Percentiles rank a stretch among this genome's conserved stretches.
These are phyloP conservation scores for Drosophila nr. perissopoda DNA, from an alignment of 2,888 invertebrate species.

Conservation along the genomic window DNA sequence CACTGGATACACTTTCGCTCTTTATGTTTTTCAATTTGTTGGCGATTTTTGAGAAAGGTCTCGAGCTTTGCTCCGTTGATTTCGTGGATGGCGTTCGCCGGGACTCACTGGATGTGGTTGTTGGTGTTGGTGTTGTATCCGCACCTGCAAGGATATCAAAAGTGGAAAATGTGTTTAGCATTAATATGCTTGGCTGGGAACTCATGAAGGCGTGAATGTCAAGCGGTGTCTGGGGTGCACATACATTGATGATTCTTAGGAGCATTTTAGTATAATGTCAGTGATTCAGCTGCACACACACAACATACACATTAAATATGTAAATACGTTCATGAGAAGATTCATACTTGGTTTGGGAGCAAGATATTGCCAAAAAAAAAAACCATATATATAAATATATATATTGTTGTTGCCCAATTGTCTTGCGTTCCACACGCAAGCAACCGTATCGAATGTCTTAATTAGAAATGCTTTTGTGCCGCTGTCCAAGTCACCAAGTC, in stretches of 20 bases:
- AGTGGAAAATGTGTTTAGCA: conserved; percentile 27
- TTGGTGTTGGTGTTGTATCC: conserved; percentile 34
- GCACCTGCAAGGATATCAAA: conserved; percentile 68
- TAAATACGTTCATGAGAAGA: conserved; percentile 37
- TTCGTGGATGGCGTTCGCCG: conserved; percentile 37
- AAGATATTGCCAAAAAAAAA: conserved; percentile 26
- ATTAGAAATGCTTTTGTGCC: conserved; percentile 78
- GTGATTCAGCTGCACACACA: conserved; percentile 5
- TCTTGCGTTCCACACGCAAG: conserved; percentile 81
- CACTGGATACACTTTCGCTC: conserved; percentile 53
- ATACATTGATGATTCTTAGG: conserved; percentile 35
- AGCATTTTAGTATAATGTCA: conserved; percentile 10
- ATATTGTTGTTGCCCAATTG: conserved; percentile 55
- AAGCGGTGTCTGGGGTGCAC: conserved; percentile 58
- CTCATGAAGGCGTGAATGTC: conserved; percentile 68
- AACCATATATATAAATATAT: neutral
- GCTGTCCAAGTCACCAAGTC: conserved; percentile 31
- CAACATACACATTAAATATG: conserved; percentile 1
- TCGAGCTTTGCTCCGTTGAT: conserved; percentile 19
- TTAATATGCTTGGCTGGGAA: conserved; percentile 25
- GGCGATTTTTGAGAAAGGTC: conserved; percentile 19
- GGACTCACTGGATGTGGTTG: conserved; percentile 47
- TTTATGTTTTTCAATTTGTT: conserved; percentile 50
- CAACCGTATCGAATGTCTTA: conserved; percentile 83
- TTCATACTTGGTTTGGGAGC: conserved; percentile 37